Evolutionary conservation across 2,888 invertebrate genomes (phyloP).

Genomic region (Drosophila paranaensis): DNA sequence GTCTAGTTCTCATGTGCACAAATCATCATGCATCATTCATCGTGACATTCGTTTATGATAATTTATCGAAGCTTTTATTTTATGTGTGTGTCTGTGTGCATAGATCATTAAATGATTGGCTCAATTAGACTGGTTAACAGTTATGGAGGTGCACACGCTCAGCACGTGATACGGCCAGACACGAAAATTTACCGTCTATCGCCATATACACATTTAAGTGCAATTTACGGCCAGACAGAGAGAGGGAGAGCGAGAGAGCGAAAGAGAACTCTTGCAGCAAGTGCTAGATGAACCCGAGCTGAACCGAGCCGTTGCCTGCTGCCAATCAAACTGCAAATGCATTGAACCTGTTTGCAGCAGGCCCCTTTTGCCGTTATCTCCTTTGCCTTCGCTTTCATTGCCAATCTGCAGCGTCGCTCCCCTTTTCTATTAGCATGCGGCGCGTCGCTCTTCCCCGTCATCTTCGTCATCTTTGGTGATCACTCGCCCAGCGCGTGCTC

Average conservation of each 20-base stretch:
- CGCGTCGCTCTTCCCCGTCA: neutral
- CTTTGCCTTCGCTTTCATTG: constrained; percentile 28
- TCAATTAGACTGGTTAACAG: constrained; percentile 26
- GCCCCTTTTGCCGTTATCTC: constrained; percentile 2
- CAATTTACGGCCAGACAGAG: constrained; percentile 59
- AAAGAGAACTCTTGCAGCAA: constrained; percentile 19
- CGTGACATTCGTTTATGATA: constrained; percentile 14
- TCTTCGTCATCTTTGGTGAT: constrained; percentile 59
- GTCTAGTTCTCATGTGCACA: constrained; percentile 2
- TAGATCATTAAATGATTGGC: constrained; percentile 11
- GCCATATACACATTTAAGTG: constrained; percentile 48
- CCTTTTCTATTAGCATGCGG: constrained; percentile 39
- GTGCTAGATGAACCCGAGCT: constrained; percentile 23
- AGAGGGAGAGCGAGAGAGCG: neutral
- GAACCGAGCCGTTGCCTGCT: constrained; percentile 27
- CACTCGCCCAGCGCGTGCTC: constrained; percentile 79
- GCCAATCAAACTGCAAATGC: constrained; percentile 65
- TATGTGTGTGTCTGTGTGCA: neutral
- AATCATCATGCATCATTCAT: neutral
- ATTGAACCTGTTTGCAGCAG: constrained; percentile 68
- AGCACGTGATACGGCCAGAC: constrained; percentile 45
- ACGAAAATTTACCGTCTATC: constrained; percentile 21
- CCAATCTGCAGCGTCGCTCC: constrained; percentile 39
- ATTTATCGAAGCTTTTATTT: constrained; percentile 3
- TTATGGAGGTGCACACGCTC: constrained; percentile 25